A percentile compares a stretch with the other conserved stretches of the same genome.
Conservation (phyloP, 2,888 invertebrate species). For the Nipponacmea schrenckii region DNA sequence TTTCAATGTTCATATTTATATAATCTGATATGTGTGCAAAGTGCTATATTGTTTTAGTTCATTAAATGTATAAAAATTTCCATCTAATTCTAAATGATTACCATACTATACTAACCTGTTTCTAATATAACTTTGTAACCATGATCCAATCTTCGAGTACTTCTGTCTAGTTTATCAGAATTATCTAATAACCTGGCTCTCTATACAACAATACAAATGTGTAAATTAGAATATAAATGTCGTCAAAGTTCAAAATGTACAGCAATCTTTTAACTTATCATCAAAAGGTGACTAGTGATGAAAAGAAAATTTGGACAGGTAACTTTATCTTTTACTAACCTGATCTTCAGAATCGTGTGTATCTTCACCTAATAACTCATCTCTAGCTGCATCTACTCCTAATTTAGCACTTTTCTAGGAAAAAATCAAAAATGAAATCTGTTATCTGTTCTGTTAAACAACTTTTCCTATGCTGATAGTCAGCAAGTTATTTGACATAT, state of each 20-base stretch:
- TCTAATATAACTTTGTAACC: conserved; percentile 87
- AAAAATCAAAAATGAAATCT: conserved; percentile 18
- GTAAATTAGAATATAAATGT: no score
- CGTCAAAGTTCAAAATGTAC: no score
- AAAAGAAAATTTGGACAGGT: no score
- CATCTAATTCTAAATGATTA: background rate
- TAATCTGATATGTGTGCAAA: no score
- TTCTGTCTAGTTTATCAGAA: conserved; percentile 83
- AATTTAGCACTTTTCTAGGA: conserved; percentile 65
- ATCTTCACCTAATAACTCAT: conserved; percentile 67
- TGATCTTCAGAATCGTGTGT: conserved; percentile 66
- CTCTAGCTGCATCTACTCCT: conserved; percentile 63
- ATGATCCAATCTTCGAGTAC: conserved; percentile 80
- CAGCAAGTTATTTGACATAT: no score
- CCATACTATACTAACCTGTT: conserved; percentile 72
- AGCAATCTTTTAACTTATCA: no score
- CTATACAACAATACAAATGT: conserved; percentile 41
- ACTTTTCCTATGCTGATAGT: no score
- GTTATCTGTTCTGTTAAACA: no score
- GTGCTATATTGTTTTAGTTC: no score
- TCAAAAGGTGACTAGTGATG: no score
- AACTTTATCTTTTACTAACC: conserved; percentile 52
- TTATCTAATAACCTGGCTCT: conserved; percentile 80
- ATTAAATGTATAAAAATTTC: no score
- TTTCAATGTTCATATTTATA: no score